phyloP scores from a whole-genome alignment of 1,140 invertebrate genomes.

The Cephus cinctus region DNA sequence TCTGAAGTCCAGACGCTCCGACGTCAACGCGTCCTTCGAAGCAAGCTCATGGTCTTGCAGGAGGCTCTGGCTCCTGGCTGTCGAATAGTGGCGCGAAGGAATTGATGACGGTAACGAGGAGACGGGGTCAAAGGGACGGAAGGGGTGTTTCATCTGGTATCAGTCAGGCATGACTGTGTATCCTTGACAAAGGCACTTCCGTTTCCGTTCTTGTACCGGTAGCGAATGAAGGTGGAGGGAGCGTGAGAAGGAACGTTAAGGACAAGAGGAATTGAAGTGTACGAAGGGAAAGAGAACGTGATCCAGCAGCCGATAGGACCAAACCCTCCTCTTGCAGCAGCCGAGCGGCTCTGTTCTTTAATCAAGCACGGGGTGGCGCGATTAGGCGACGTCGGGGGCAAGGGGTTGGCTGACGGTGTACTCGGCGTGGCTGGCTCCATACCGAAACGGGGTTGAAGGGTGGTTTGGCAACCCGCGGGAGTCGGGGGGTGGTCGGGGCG shows the following conservation, averaged over 20 bases:
- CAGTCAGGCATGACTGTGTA: no score
- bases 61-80: no score
- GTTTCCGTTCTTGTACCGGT: background rate
- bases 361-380: constrained; percentile 48
- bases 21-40: no score
- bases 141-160: no score
- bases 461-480: constrained; percentile 18
- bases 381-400: constrained; percentile 45
- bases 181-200: background rate
- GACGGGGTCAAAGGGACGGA: constrained; percentile 20
- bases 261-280: no score
- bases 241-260: no score
- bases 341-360: constrained; percentile 45
- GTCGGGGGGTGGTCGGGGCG: background rate
- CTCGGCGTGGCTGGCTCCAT: constrained; percentile 31
- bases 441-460: constrained; percentile 22
- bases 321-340: no score
- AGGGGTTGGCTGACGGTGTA: constrained; percentile 18
- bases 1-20: no score
- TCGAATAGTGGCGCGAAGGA: no score
- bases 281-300: no score
- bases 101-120: constrained; percentile 11
- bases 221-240: constrained; percentile 16
- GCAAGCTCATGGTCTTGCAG: no score
- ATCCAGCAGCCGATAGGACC: no score